A percentile compares a stretch with the other conserved stretches of the same genome.
Conservation (phyloP, 1,140 invertebrate genomes). For the Aphaenogaster rudis region DNA sequence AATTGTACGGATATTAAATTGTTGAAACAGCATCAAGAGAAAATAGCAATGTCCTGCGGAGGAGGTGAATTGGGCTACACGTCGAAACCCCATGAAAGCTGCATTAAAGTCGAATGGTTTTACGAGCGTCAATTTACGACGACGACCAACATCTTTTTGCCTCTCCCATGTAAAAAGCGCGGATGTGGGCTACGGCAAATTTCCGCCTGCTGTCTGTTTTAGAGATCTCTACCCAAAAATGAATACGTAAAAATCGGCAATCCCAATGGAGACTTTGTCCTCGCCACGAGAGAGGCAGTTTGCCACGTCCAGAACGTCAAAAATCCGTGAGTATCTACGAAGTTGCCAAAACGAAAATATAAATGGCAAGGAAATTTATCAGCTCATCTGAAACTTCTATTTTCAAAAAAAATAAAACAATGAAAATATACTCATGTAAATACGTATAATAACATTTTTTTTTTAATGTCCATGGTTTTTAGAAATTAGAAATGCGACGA, state of each 20-base stretch:
- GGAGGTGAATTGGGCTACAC: constrained; percentile 1
- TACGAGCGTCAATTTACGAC: constrained; percentile 50
- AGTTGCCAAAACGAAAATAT: background rate
- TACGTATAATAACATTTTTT: background rate
- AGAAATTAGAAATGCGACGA: background rate
- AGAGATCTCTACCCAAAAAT: constrained; percentile 28
- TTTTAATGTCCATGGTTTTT: background rate
- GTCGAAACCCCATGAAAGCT: constrained; percentile 22
- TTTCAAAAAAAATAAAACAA: background rate
- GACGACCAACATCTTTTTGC: constrained; percentile 30
- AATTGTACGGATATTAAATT: background rate
- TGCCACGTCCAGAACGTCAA: background rate
- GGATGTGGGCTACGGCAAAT: constrained; percentile 26
- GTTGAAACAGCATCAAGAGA: background rate
- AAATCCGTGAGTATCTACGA: background rate
- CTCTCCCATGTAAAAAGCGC: constrained; percentile 20
- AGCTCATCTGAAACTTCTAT: background rate
- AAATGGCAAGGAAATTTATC: background rate
- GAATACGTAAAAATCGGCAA: constrained; percentile 31
- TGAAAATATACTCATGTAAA: background rate
- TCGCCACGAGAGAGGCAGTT: background rate
- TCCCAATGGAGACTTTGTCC: background rate
- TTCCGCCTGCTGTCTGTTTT: constrained; percentile 19
- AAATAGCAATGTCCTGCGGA: background rate
- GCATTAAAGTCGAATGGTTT: constrained; percentile 38